Percentiles rank a stretch among this genome's conserved stretches.
These are phyloP conservation scores for Pyrrhia umbra DNA, from an alignment of 2,888 invertebrate genomes.

Conservation along the genomic window DNA sequence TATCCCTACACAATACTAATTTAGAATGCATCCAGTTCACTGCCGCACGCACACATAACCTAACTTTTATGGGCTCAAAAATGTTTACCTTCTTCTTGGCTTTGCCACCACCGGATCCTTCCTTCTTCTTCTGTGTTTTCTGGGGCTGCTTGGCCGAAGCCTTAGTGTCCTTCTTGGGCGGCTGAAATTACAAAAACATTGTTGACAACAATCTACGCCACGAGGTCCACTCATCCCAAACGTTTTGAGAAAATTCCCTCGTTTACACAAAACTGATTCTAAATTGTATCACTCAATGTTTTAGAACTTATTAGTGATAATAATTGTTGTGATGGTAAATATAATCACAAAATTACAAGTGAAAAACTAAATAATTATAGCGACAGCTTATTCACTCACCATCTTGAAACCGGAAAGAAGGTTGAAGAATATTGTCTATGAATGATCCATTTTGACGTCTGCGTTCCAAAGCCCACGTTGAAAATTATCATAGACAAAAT, in stretches of 20 bases:
- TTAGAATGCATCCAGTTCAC: conserved; percentile 2
- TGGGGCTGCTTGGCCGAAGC: conserved; percentile 96
- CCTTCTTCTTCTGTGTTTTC: conserved; percentile 98
- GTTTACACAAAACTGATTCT: background rate
- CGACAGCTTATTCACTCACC: conserved; percentile 79
- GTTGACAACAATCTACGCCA: conserved; percentile 76
- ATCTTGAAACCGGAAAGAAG: conserved; percentile 88
- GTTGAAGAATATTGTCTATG: conserved; percentile 68
- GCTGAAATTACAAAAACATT: conserved; percentile 91
- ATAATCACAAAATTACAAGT: conserved; percentile 1
- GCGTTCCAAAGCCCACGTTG: conserved; percentile 24
- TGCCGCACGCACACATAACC: conserved; percentile 79
- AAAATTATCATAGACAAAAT: background rate
- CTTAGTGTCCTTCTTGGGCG: conserved; percentile 96
- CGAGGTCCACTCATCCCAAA: conserved; percentile 74
- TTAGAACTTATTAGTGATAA: background rate
- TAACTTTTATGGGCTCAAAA: conserved; percentile 67
- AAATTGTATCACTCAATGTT: conserved; percentile 6
- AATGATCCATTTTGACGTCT: conserved; percentile 53
- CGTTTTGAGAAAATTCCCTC: background rate
- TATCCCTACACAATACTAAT: background rate
- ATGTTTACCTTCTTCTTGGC: conserved; percentile 97
- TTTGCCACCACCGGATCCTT: conserved; percentile 98
- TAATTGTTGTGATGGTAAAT: background rate
- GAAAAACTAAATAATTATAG: conserved; percentile 33